These are phyloP conservation scores for Octodonta nipae DNA, from an alignment of 2,888 invertebrate genomes.

Conservation along the genomic window DNA sequence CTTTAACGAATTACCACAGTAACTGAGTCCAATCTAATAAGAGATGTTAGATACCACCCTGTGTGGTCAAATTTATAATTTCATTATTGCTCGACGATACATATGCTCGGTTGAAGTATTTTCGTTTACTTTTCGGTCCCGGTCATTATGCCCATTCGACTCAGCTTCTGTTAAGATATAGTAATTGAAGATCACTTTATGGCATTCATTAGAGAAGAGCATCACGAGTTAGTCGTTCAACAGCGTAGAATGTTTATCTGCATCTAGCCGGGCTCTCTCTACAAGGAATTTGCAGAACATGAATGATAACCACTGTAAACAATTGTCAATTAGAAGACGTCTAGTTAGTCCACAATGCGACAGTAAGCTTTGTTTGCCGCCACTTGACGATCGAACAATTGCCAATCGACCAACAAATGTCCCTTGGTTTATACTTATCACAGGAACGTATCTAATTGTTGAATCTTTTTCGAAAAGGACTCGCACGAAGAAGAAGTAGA, in stretches of 20 bases:
- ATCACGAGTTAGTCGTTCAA: conserved; percentile 22
- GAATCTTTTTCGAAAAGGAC: conserved; percentile 20
- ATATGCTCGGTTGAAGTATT: too few species aligned
- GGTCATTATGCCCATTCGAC: too few species aligned
- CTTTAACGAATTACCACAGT: too few species aligned
- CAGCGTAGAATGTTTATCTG: conserved; percentile 23
- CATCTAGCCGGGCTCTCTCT: conserved; percentile 25
- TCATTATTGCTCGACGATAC: too few species aligned
- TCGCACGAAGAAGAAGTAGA: too few species aligned
- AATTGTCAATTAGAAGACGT: conserved; percentile 37
- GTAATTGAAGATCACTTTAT: conserved; percentile 23
- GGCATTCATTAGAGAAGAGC: conserved; percentile 25
- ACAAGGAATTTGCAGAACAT: conserved; percentile 36
- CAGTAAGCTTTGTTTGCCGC: conserved; percentile 32
- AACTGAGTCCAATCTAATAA: too few species aligned
- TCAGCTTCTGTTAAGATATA: too few species aligned
- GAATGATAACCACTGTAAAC: conserved; percentile 37
- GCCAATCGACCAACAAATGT: conserved; percentile 31
- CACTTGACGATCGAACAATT: conserved; percentile 29
- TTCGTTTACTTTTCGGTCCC: too few species aligned
- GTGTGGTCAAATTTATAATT: too few species aligned
- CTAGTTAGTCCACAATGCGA: conserved; percentile 35
- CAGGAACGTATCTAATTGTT: conserved; percentile 17
- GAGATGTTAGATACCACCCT: too few species aligned
- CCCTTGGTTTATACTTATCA: conserved; percentile 31